These are phyloP conservation scores for Smittia aterrima DNA, from an alignment of 2,888 invertebrate genomes.

Conservation along the genomic window DNA sequence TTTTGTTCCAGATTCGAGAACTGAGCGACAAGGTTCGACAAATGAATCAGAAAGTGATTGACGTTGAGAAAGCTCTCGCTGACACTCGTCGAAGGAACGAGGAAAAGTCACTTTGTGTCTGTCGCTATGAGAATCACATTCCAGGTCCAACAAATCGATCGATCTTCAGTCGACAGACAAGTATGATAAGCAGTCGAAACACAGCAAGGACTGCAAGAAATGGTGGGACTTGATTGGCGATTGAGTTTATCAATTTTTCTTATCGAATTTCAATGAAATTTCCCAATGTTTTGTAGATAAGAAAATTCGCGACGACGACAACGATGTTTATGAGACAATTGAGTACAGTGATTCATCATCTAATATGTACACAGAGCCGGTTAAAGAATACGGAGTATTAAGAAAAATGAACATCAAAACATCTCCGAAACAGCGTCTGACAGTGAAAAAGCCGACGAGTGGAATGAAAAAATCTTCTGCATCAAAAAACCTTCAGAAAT, in stretches of 20 bases:
- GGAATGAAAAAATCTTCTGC: background rate
- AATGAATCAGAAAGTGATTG: slow-evolving; percentile 31
- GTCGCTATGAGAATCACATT: slow-evolving; percentile 33
- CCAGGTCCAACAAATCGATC: slow-evolving; percentile 21
- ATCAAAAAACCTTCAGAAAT: slow-evolving; percentile 20
- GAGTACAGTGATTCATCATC: slow-evolving; percentile 36
- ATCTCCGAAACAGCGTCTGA: slow-evolving; percentile 1
- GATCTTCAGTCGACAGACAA: slow-evolving; percentile 9
- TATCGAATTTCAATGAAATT: slow-evolving; percentile 1
- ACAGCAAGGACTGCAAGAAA: background rate
- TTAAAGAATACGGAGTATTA: slow-evolving; percentile 21
- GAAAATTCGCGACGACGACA: background rate
- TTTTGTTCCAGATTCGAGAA: slow-evolving; percentile 36
- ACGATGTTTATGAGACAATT: slow-evolving; percentile 36
- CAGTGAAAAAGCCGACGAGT: background rate
- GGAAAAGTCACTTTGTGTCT: slow-evolving; percentile 13
- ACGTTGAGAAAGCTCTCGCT: background rate
- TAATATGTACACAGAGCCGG: slow-evolving; percentile 30
- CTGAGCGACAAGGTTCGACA: slow-evolving; percentile 35
- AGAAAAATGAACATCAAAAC: slow-evolving; percentile 20
- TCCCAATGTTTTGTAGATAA: slow-evolving; percentile 6
- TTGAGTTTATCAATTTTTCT: background rate
- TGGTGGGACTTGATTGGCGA: background rate
- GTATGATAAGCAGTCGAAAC: background rate
- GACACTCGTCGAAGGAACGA: background rate